Conservation (phyloP, 2,797 vertebrate genomes). For the Coendou prehensilis region DNA sequence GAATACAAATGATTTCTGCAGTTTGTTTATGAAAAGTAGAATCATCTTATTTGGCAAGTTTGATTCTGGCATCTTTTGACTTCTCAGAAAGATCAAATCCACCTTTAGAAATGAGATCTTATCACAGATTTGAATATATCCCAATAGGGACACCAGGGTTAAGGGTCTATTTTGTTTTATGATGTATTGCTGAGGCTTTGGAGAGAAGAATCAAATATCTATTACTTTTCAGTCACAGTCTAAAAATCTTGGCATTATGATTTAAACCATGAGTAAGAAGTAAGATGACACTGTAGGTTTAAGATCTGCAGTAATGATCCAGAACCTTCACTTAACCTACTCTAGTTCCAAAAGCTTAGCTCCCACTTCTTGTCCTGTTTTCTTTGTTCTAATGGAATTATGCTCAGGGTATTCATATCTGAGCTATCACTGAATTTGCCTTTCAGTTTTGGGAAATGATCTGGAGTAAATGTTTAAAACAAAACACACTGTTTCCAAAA, state of each 20-base stretch:
- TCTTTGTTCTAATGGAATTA: background rate
- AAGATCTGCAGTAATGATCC: background rate
- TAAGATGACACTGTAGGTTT: background rate
- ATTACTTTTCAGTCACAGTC: background rate
- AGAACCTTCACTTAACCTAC: background rate
- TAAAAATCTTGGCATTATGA: background rate
- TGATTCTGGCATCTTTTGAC: background rate
- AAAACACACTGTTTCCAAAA: slow-evolving; percentile 4
- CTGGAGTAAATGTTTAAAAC: slow-evolving; percentile 31
- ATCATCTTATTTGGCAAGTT: background rate
- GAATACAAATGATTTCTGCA: background rate
- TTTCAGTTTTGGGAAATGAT: slow-evolving; percentile 4
- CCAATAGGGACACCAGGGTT: background rate
- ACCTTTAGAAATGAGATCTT: background rate
- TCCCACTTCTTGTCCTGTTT: background rate
- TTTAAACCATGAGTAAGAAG: background rate
- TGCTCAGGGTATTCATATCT: background rate
- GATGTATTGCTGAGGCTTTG: background rate
- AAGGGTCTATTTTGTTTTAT: background rate
- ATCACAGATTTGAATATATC: background rate
- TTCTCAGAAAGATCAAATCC: slow-evolving; percentile 28
- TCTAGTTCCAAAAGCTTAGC: background rate
- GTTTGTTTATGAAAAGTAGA: background rate
- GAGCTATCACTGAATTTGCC: background rate
- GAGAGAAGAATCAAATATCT: background rate